A percentile compares a stretch with the other conserved stretches of the same genome.
These are phyloP conservation scores for Melanophora roralis DNA, from an alignment of 2,888 invertebrate genomes.

Conservation along the genomic window DNA sequence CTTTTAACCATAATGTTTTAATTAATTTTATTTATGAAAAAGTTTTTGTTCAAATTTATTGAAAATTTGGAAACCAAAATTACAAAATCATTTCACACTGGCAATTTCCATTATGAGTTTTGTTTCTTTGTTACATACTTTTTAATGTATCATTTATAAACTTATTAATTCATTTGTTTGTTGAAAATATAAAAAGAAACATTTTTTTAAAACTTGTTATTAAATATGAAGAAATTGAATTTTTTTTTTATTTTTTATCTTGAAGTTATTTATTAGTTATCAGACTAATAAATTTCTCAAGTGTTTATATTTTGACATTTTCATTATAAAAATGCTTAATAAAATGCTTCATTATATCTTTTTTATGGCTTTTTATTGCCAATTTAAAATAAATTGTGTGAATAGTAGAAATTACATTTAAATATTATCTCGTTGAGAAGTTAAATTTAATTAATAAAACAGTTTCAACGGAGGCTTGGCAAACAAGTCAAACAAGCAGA, in stretches of 20 bases:
- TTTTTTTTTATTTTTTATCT: no score
- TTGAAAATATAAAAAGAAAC: neutral
- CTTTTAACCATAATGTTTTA: neutral
- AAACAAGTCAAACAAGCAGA: no score
- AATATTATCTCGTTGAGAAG: no score
- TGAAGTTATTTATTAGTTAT: no score
- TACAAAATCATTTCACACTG: slow-evolving; percentile 12
- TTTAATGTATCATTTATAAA: neutral
- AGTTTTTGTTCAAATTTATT: neutral
- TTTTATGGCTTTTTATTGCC: no score
- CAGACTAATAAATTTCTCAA: no score
- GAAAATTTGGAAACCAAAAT: slow-evolving; percentile 35
- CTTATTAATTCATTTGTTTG: slow-evolving; percentile 4
- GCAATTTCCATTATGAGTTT: slow-evolving; percentile 29
- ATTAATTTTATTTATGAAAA: neutral
- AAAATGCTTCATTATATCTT: no score
- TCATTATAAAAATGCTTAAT: neutral
- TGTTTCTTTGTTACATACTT: neutral
- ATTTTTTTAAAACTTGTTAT: neutral
- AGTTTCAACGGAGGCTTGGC: no score
- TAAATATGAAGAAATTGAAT: no score
- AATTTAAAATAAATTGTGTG: no score
- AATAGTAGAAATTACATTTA: no score
- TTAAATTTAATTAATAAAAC: no score
- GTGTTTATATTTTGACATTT: neutral